Evolutionary conservation across 2,113 vertebrate species (phyloP), one percentile per base, ranked within the genome.

Genomic region (Crotalus tigris): DNA sequence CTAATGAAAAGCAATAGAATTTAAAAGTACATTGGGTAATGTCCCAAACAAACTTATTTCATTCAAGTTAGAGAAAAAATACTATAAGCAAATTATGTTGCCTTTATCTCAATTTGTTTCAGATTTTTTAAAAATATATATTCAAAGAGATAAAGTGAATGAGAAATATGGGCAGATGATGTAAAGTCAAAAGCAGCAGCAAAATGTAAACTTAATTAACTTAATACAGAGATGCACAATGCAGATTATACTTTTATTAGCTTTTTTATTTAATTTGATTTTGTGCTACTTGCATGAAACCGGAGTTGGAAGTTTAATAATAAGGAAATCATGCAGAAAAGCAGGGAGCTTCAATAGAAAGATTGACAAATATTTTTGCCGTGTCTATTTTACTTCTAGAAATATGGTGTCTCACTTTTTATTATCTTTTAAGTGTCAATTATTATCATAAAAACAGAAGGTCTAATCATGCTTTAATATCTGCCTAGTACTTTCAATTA

Each of bases 381-480:
- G 92, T 44, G 24, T 44, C 26, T 15, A 0, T 13, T 57, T 81
- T 29, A 57, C 53, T 92, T 58, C 24, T 44, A 58, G 23, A 93
- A 87, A 17, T 2, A 11, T 64, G 4, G 3, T 2, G 24, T 90
- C 90, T 91, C 13, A 90, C 93, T 92, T 93, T 55, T 49, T 3
- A 86, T 46, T 90, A 51, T 86, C 44, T 69, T 90, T 81, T 93
- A 86, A 53, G 46, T 55, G 29, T 87, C 51, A 90, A 46, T 81
- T 57, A 89, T 94, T 87, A 2, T 19, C 92, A 61, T 75, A 92
- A 93, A 90, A 58, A 92, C 29, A 93, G 54, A 93, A 91, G 12
- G 0, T 3, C 2, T 89, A 89, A 29, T 93, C n/a, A 64, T 2
- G 21, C 90, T 95, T 90, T 95, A 11, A 85, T 69, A 92, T 59